Evolutionary conservation across 1,140 invertebrate species (phyloP).

Genomic region (Thaumatotibia leucotreta): DNA sequence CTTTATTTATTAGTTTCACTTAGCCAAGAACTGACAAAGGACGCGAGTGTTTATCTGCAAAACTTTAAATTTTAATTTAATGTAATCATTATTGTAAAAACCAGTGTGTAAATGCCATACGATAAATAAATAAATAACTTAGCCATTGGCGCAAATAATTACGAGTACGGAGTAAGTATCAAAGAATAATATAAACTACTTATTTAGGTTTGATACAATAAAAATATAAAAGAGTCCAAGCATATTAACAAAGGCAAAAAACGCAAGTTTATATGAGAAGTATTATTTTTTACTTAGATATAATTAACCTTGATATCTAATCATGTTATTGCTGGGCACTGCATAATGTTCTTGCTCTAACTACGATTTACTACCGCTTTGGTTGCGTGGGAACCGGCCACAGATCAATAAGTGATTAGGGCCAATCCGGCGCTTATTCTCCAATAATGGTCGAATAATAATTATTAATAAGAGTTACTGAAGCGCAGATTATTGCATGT

Average conservation of each 20-base stretch:
- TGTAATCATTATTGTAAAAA: no score
- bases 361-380: neutral
- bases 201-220: no score
- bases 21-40: no score
- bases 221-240: no score
- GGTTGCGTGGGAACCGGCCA: neutral
- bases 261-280: neutral
- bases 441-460: constrained; percentile 3
- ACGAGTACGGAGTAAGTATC: no score
- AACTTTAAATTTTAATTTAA: no score
- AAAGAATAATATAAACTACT: no score
- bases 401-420: constrained; percentile 9
- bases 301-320: neutral
- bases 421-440: constrained; percentile 12
- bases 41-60: no score
- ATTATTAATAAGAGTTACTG: constrained; percentile 13
- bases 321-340: neutral
- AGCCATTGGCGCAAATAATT: no score
- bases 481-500: neutral
- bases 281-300: neutral
- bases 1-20: neutral
- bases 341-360: neutral
- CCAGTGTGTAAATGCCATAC: no score
- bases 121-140: no score
- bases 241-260: no score